Conservation (phyloP, 2,113 vertebrate species). For the Perognathus longimembris region DNA sequence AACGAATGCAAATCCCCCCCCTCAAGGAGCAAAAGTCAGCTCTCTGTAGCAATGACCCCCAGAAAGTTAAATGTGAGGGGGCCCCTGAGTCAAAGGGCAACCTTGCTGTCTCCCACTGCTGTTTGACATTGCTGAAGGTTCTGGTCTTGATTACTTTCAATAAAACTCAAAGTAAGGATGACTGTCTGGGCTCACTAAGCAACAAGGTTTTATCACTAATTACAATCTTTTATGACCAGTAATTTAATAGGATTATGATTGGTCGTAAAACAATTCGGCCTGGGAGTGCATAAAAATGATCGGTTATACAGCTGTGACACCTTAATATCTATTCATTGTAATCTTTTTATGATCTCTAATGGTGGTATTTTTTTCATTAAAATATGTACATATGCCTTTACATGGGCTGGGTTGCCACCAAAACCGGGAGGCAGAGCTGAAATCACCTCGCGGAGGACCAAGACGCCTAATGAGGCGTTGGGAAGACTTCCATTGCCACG, state of each 20-base stretch:
- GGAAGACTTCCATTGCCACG: constrained; percentile 88
- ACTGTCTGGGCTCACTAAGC: constrained; percentile 94
- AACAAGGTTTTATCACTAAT: constrained; percentile 97
- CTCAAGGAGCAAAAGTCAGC: neutral
- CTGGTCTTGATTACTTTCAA: constrained; percentile 88
- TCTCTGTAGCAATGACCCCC: neutral
- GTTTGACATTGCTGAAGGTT: constrained; percentile 92
- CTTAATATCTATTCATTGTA: constrained; percentile 94
- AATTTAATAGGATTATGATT: constrained; percentile 96
- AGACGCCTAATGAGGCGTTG: constrained; percentile 92
- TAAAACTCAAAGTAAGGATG: constrained; percentile 92
- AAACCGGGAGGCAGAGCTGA: constrained; percentile 80
- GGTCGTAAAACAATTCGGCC: constrained; percentile 95
- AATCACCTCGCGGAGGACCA: constrained; percentile 89
- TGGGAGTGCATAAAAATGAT: constrained; percentile 91
- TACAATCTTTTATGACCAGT: constrained; percentile 95
- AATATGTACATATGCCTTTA: constrained; percentile 85
- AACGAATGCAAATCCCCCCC: neutral
- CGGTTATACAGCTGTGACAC: constrained; percentile 93
- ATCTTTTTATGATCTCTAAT: constrained; percentile 91
- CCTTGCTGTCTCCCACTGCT: constrained; percentile 63
- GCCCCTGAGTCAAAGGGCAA: constrained; percentile 50
- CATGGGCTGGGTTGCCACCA: constrained; percentile 77
- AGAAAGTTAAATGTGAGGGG: constrained; percentile 31
- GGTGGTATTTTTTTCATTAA: constrained; percentile 83